Conservation (phyloP, 1,140 invertebrate genomes). For the Heterodera carotae region DNA sequence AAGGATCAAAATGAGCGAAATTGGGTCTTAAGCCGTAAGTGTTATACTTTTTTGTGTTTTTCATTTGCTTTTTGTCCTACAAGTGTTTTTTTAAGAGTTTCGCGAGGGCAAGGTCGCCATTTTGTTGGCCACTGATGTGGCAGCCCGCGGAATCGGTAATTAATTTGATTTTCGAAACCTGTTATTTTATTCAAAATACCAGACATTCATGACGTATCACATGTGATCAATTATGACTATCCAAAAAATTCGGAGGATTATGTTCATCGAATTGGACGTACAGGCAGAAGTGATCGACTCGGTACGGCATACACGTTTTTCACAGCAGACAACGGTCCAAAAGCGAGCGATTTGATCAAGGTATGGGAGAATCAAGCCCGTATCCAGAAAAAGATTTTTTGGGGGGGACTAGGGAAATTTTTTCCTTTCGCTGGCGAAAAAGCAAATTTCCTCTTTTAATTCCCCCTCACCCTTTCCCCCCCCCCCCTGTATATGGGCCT, state of each 20-base stretch:
- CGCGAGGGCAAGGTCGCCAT: constrained; percentile 79
- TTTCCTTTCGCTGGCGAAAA: too few species aligned
- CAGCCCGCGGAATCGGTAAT: constrained; percentile 78
- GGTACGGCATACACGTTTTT: constrained; percentile 99
- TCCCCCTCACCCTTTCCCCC: too few species aligned
- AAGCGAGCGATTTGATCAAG: constrained; percentile 61
- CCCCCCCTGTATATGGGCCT: too few species aligned
- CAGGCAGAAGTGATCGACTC: constrained; percentile 80
- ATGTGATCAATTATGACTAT: constrained; percentile 99
- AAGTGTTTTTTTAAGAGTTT: constrained; percentile 71
- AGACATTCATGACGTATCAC: constrained; percentile 98
- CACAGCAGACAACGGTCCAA: constrained; percentile 78
- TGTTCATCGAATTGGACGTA: constrained; percentile 96
- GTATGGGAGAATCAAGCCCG: constrained; percentile 12
- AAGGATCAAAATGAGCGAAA: constrained; percentile 82
- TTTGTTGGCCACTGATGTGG: constrained; percentile 95
- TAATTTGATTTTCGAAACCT: constrained; percentile 12
- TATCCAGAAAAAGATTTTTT: too few species aligned
- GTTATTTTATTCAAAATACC: constrained; percentile 71
- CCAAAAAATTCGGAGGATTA: constrained; percentile 77
- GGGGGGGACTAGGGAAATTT: constrained; percentile 12
- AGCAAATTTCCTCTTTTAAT: too few species aligned
- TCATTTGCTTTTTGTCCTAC: neutral
- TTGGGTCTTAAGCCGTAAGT: constrained; percentile 25
- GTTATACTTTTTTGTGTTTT: constrained; percentile 1